Evolutionary conservation across 2,888 invertebrate species (phyloP), one percentile per base, ranked within the genome.

Genomic region (Matsumyia berberina): DNA sequence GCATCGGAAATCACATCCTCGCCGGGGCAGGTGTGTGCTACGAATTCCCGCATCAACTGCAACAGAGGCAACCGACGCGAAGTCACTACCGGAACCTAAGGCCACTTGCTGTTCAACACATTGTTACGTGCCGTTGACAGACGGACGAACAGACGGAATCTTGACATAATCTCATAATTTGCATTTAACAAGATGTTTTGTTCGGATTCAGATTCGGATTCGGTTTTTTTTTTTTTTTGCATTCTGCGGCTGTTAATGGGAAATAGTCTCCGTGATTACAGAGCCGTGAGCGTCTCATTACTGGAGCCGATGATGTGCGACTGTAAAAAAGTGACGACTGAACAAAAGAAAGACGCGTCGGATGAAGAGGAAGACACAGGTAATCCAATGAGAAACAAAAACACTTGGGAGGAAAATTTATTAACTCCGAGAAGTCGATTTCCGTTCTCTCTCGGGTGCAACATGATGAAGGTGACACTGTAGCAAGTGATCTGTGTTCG

Each of bases 161-260:
- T 83, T 78, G 73, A 78, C 78, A 78, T 78, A 83, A 83, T 83
- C 82, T 78, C 31, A 73, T 73, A 73, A 83, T 83, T 83, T 83
- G 82, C 78, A 83, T 83, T 77, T 70, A 66, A 77, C 64, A 70
- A 77, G 81, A 70, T 77, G 51, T 70, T 70, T 70, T 44, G 33
- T 57, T 67, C 8, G 67, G 29, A 64, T 66, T 80, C 44, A 9
- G 66, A 73, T 31, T 46, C 24, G 24, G 24, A 24, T 24, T 3
- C 24, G 24, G 4, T 3, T 46, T 42, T 29, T 7, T n/a, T 35
- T 58, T 51, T 33, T 7, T 39, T 72, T 31, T 57, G 44, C 51
- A 37, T 44, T 60, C 44, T 55, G 62, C 7, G 73, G 29, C 51
- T 33, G 12, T 55, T 55, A 35, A 49, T 31, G 44, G 69, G 1